Conservation (phyloP, 1,140 invertebrate genomes). For the Samia ricini region DNA sequence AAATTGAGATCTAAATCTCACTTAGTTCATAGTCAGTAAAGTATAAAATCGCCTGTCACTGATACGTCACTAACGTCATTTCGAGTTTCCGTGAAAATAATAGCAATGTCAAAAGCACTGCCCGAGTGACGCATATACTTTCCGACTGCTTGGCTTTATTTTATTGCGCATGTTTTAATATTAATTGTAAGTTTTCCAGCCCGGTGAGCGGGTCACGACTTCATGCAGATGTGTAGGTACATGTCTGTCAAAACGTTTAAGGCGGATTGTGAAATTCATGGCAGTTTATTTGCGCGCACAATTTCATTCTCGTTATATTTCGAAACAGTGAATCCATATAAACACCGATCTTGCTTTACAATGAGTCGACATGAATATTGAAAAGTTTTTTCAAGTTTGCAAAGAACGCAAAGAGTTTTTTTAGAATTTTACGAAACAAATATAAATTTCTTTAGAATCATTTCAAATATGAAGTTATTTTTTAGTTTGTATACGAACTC, state of each 20-base stretch:
- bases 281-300: constrained; percentile 36
- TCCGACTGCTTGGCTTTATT: constrained; percentile 72
- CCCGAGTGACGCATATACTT: constrained; percentile 66
- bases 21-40: constrained; percentile 18
- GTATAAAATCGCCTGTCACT: constrained; percentile 21
- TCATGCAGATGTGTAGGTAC: constrained; percentile 65
- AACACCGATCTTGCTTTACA: constrained; percentile 27
- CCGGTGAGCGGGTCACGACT: constrained; percentile 45
- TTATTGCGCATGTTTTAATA: constrained; percentile 76
- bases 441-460: neutral
- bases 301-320: constrained; percentile 43
- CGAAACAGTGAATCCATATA: constrained; percentile 22
- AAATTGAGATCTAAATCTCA: constrained; percentile 13
- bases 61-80: constrained; percentile 28
- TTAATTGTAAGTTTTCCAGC: constrained; percentile 74
- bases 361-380: constrained; percentile 6
- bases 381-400: constrained; percentile 15
- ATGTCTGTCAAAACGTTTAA: constrained; percentile 63
- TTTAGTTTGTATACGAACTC: neutral
- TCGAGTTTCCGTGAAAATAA: constrained; percentile 47
- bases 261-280: constrained; percentile 40
- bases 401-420: neutral
- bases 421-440: neutral
- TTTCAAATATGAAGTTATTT: neutral
- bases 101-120: constrained; percentile 70